Percentiles rank a stretch among this genome's conserved stretches.
Evolutionary conservation across 30 jellyfish, hydroid and myxozoan species (phyloP).

Genomic region (Morbakka virulenta): DNA sequence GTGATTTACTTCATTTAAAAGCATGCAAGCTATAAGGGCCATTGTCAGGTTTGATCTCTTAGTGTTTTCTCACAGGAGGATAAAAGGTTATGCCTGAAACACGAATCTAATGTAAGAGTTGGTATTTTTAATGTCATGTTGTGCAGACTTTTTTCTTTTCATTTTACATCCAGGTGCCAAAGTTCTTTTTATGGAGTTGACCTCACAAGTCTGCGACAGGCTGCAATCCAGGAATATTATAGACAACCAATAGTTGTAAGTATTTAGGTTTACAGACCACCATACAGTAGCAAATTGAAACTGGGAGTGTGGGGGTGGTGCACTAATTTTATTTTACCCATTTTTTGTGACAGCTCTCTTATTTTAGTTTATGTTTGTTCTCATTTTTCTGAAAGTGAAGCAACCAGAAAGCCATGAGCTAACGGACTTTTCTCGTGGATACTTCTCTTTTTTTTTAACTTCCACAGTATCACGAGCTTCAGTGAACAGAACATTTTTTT

Average conservation of each 20-base stretch:
- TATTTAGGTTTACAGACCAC: not conserved
- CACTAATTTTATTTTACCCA: not conserved
- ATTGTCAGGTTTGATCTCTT: too few species aligned
- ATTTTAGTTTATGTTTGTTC: not conserved
- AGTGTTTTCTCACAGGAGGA: not conserved
- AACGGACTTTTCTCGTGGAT: too few species aligned
- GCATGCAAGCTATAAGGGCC: too few species aligned
- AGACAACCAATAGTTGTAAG: constrained; percentile 97
- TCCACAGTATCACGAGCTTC: too few species aligned
- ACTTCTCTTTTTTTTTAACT: too few species aligned
- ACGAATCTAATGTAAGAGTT: not conserved
- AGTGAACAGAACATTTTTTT: too few species aligned
- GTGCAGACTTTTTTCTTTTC: not conserved
- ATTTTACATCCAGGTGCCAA: constrained; percentile 78
- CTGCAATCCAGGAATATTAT: constrained; percentile 90
- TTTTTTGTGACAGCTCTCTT: not conserved
- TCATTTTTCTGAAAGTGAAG: too few species aligned
- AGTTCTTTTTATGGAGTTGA: constrained; percentile 92
- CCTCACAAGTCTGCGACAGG: constrained; percentile 83
- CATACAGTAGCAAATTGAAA: not conserved
- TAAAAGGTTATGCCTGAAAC: not conserved
- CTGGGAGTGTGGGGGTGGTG: not conserved
- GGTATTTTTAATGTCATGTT: too few species aligned
- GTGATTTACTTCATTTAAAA: too few species aligned
- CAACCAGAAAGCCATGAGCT: too few species aligned